Percentiles rank a stretch among this genome's conserved stretches.
These are phyloP conservation scores for Tor tambroides DNA, from an alignment of 2,113 vertebrate genomes.

Conservation along the genomic window DNA sequence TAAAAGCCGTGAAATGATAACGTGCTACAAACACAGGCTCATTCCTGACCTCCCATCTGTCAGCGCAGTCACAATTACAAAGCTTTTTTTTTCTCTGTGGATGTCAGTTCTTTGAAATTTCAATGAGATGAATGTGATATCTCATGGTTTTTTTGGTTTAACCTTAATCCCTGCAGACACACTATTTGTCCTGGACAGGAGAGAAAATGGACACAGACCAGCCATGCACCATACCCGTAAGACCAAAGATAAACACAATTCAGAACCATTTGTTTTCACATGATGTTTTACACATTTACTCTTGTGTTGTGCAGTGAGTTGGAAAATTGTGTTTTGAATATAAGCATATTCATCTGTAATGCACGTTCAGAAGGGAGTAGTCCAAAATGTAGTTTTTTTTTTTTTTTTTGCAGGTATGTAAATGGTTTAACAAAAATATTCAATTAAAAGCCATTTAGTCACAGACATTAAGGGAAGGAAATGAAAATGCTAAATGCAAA, in stretches of 20 bases:
- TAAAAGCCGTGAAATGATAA: background rate
- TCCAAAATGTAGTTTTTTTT: too few relatives aligned
- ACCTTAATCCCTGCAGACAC: background rate
- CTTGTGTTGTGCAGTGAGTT: background rate
- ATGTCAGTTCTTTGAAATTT: background rate
- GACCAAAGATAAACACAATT: background rate
- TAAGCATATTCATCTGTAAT: background rate
- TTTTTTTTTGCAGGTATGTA: background rate
- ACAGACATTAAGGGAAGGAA: background rate
- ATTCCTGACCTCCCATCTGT: conserved; percentile 15
- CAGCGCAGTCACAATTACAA: background rate
- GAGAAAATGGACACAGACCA: background rate
- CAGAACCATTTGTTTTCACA: conserved; percentile 14
- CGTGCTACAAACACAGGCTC: conserved; percentile 12
- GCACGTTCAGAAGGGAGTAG: too few relatives aligned
- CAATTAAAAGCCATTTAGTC: too few relatives aligned
- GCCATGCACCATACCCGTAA: background rate
- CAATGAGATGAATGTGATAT: background rate
- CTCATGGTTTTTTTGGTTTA: background rate
- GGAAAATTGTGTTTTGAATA: background rate
- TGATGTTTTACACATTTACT: background rate
- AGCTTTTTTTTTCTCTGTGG: background rate
- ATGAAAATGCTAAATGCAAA: background rate
- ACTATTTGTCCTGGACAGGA: background rate
- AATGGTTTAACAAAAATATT: background rate